Conservation (phyloP, 1,140 invertebrate species). For the Eumeta japonica region DNA sequence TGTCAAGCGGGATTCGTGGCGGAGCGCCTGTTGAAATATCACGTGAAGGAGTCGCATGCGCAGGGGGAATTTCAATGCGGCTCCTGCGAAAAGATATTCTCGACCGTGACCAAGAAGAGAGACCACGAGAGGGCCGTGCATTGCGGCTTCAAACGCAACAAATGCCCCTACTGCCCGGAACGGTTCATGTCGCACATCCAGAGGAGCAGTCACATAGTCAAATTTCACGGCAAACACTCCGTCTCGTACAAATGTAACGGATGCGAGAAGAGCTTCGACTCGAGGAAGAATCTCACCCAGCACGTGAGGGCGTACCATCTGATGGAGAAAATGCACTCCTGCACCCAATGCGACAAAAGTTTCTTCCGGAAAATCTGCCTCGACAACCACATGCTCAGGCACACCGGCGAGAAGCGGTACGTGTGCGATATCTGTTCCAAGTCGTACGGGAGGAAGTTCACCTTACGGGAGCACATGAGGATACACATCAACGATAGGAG, state of each 20-base stretch:
- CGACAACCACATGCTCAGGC: slow-evolving; percentile 53
- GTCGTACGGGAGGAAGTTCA: slow-evolving; percentile 31
- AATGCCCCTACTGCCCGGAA: slow-evolving; percentile 14
- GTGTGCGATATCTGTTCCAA: slow-evolving; percentile 56
- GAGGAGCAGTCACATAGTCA: slow-evolving; percentile 12
- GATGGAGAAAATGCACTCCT: slow-evolving; percentile 33
- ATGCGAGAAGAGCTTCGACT: slow-evolving; percentile 35
- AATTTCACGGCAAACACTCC: slow-evolving; percentile 28
- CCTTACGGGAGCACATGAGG: slow-evolving; percentile 75
- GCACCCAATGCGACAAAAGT: slow-evolving; percentile 34
- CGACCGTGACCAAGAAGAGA: slow-evolving; percentile 9
- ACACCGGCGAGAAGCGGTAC: slow-evolving; percentile 55
- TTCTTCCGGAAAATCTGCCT: slow-evolving; percentile 36
- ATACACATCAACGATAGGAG: slow-evolving; percentile 63
- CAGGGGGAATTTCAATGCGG: slow-evolving; percentile 6
- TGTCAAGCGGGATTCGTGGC: slow-evolving; percentile 28
- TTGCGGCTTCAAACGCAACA: slow-evolving; percentile 11
- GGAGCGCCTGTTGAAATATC: slow-evolving; percentile 5
- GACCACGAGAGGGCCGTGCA: slow-evolving; percentile 10
- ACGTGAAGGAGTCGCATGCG: slow-evolving; percentile 7
- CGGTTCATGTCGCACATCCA: slow-evolving; percentile 11
- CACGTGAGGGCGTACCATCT: slow-evolving; percentile 39
- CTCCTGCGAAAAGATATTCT: slow-evolving; percentile 13
- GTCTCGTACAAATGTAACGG: slow-evolving; percentile 30
- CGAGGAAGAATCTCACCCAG: slow-evolving; percentile 24